These are phyloP conservation scores for Gymnoscopelus braueri DNA, from an alignment of 2,797 vertebrate species.

Conservation along the genomic window DNA sequence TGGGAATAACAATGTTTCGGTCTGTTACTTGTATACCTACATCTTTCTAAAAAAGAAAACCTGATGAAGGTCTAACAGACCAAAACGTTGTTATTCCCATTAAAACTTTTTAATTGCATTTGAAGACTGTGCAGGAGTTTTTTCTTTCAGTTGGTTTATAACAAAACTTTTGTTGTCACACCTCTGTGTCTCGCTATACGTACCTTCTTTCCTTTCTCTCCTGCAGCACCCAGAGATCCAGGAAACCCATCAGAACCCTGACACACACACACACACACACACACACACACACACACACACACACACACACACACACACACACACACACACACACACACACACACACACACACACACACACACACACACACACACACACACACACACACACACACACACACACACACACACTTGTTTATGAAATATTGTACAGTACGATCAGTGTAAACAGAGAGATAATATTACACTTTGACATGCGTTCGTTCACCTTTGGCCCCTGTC, in stretches of 20 bases:
- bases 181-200: slow-evolving; percentile 53
- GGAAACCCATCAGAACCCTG: slow-evolving; percentile 94
- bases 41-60: too few relatives aligned
- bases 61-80: too few relatives aligned
- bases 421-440: too few relatives aligned
- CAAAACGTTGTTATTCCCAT: too few relatives aligned
- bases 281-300: background rate
- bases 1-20: too few relatives aligned
- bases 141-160: too few relatives aligned
- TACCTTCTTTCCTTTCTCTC: slow-evolving; percentile 93
- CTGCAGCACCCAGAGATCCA: slow-evolving; percentile 83
- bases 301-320: slow-evolving; percentile 4
- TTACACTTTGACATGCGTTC: too few relatives aligned
- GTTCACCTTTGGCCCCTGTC: slow-evolving; percentile 83
- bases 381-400: background rate
- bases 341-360: background rate
- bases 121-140: too few relatives aligned
- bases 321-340: background rate
- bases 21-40: too few relatives aligned
- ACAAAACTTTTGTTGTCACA: too few relatives aligned
- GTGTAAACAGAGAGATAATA: too few relatives aligned
- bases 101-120: too few relatives aligned
- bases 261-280: background rate
- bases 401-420: slow-evolving; percentile 6
- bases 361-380: slow-evolving; percentile 1